Percentiles rank a stretch among this genome's conserved stretches.
Evolutionary conservation across 1,140 invertebrate species (phyloP).

Genomic region (Nilaparvata lugens): DNA sequence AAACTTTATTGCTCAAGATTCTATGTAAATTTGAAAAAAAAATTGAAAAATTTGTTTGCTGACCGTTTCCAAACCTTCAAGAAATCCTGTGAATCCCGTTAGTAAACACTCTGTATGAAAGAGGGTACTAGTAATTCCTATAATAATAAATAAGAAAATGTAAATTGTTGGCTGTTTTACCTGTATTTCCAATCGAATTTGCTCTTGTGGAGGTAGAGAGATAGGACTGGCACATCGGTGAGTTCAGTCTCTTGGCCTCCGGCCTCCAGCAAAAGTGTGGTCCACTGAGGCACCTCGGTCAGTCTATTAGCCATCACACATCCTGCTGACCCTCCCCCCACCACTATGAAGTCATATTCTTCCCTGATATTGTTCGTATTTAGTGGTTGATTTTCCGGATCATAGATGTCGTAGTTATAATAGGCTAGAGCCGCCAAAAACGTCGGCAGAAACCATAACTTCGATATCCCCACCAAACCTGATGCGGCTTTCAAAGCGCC

Average conservation of each 20-base stretch:
- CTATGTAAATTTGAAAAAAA: too few species aligned
- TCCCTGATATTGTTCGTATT: constrained; percentile 46
- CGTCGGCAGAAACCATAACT: constrained; percentile 64
- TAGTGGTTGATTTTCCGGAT: constrained; percentile 68
- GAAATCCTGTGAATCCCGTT: too few species aligned
- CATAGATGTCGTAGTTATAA: constrained; percentile 76
- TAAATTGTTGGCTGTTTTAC: too few species aligned
- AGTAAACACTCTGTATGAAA: too few species aligned
- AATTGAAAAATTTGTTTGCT: too few species aligned
- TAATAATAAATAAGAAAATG: too few species aligned
- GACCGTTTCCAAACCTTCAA: too few species aligned
- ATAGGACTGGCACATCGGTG: constrained; percentile 71
- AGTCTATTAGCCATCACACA: constrained; percentile 76
- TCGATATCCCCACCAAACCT: constrained; percentile 53
- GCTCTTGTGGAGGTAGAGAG: constrained; percentile 79
- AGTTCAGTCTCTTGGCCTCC: constrained; percentile 78
- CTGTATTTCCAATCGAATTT: constrained; percentile 83
- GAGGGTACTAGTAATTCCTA: too few species aligned
- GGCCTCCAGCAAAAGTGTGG: constrained; percentile 74
- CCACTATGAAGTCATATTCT: constrained; percentile 70
- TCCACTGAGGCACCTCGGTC: constrained; percentile 66
- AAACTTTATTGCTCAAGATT: too few species aligned
- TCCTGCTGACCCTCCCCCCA: constrained; percentile 80
- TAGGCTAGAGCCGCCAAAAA: constrained; percentile 69
- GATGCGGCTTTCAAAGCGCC: constrained; percentile 58